Base-by-base conservation (phyloP, 2,797 vertebrate species). In the Argya squamiceps region DNA sequence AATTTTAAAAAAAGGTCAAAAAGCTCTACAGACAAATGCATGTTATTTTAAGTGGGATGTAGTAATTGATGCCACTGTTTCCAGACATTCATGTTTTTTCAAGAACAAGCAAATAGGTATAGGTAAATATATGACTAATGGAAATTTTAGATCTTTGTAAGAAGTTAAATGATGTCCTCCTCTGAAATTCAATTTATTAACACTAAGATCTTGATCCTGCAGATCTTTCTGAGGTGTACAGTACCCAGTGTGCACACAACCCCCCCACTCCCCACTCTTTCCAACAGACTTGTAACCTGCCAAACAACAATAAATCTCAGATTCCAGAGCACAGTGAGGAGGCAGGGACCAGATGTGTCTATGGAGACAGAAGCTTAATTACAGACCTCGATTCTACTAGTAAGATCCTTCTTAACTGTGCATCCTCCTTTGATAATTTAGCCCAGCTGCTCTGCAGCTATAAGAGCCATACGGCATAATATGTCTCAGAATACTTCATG, bases 381-480 rank as follows among this genome's bases (percentile, higher is more conserved):
- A 94, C 78, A 95, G 93, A 84, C 27, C 67, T 84, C 0, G 2
- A 91, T 46, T 67, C 81, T 89, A 67, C 71, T 53, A 80, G 84
- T 59, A 92, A 93, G 92, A 92, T 89, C 81, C 86, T 77, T 71
- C 37, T 95, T 91, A 96, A 94, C 87, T 92, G 77, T 91, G 68
- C 89, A 93, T 94, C 87, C 30, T 94, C 60, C 94, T 97, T 87
- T 92, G 93, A 77, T 68, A 87, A 80, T 93, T 95, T 74, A 84
- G 49, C n/a, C 68, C 94, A 96, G 86, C 92, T 97, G 88, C 86
- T 96, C 60, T 85, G 56, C 2, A 2, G 26, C 30, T 84, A 3
- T 21, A 56, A 46, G 37, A 89, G 23, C 71, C 80, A 68, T 90
- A 78, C 2, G 8, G 41, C 50, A 13, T 29, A 83, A 27, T 56